These are phyloP conservation scores for Ephialtes manifestator DNA, from an alignment of 2,888 invertebrate species.

Conservation along the genomic window DNA sequence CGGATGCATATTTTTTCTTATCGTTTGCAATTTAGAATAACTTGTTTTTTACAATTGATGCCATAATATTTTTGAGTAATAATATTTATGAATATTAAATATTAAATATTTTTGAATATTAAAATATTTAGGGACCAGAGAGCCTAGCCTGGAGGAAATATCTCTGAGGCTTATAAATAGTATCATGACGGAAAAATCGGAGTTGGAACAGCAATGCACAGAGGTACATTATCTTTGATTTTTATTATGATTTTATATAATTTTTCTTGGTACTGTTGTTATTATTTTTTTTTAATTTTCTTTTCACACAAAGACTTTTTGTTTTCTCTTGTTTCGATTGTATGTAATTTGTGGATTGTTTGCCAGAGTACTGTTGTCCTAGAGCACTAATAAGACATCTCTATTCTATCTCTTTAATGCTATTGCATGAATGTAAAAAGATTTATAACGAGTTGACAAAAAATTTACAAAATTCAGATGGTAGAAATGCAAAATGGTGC, in stretches of 20 bases:
- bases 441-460: neutral
- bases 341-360: too few relatives aligned
- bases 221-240: conserved; percentile 77
- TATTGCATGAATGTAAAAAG: neutral
- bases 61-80: neutral
- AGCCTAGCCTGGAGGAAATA: conserved; percentile 92
- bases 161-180: conserved; percentile 91
- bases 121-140: conserved; percentile 74
- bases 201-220: conserved; percentile 90
- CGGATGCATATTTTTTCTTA: too few relatives aligned
- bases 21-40: neutral
- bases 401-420: too few relatives aligned
- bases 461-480: conserved; percentile 86
- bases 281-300: too few relatives aligned
- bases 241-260: neutral
- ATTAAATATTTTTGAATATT: too few relatives aligned
- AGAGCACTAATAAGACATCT: too few relatives aligned
- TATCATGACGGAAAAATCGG: conserved; percentile 90
- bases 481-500: conserved; percentile 88
- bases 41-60: neutral
- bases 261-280: too few relatives aligned
- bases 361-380: too few relatives aligned
- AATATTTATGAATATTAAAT: neutral
- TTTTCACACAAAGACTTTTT: too few relatives aligned
- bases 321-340: too few relatives aligned